These are phyloP conservation scores for Ivindomyrus marchei DNA, from an alignment of 2,113 vertebrate species.

Conservation along the genomic window DNA sequence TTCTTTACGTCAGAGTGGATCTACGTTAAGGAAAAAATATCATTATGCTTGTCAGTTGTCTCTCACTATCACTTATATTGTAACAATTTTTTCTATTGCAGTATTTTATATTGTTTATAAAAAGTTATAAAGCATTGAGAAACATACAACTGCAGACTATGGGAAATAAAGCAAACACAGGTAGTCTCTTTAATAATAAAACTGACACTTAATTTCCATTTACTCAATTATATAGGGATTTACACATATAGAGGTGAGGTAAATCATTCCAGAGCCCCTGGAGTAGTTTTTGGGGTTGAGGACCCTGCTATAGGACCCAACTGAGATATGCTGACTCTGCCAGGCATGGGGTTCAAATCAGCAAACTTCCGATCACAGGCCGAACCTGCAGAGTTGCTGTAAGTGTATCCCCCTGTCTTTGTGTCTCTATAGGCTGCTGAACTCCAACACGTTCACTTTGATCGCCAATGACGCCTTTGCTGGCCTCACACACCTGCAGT, in stretches of 20 bases:
- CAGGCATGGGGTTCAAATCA: neutral
- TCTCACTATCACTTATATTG: neutral
- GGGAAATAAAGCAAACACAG: neutral
- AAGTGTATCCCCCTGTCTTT: neutral
- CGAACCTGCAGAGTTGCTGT: neutral
- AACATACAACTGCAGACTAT: neutral
- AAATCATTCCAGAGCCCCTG: neutral
- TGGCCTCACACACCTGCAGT: constrained; percentile 65
- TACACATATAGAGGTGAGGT: neutral
- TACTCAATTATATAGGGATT: neutral
- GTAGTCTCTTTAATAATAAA: neutral
- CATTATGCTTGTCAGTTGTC: neutral
- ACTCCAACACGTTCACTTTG: constrained; percentile 67
- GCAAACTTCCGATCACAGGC: neutral
- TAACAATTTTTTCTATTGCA: neutral
- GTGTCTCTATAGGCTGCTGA: constrained; percentile 55
- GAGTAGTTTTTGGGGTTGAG: neutral
- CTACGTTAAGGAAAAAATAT: neutral
- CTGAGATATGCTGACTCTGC: neutral
- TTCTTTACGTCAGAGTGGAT: neutral
- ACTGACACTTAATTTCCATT: neutral
- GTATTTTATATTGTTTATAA: neutral
- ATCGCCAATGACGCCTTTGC: constrained; percentile 63
- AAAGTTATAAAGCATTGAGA: neutral
- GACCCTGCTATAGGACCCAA: neutral